Base-by-base conservation (phyloP, 2,797 vertebrate genomes). In the Semotilus atromaculatus region DNA sequence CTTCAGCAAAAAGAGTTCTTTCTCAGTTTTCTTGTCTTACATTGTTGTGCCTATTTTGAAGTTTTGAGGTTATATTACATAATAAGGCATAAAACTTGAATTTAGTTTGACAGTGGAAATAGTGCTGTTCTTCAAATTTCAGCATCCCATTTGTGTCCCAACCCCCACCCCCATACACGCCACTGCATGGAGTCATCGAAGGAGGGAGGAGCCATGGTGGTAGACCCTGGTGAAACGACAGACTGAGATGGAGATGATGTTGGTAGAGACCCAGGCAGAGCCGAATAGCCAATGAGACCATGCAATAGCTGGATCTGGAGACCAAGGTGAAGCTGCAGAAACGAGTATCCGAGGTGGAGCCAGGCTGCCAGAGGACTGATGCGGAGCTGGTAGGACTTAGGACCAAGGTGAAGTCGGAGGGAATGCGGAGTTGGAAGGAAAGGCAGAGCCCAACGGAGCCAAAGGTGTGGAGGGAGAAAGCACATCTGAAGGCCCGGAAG, bases 31-130 rank as follows among this genome's bases (percentile, higher is more conserved):
- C 90, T 90, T 70, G 7, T 70, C 89, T 87, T 89, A 80, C 36
- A 84, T 75, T 86, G 85, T 82, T 88, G 88, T 90, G 88, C 90
- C 89, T 86, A 84, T 91, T 90, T 73, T 84, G 88, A 88, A 90
- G 67, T 71, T 78, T 78, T 78, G 66, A 73, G 73, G 72, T 89
- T 84, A 88, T 90, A 29, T 84, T 94, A 90, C 85, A 91, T 91
- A 92, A 92, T 88, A 87, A 89, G 84, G 64, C 34, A 84, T 90
- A 91, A 34, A 10, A 45, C 8, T 34, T 68, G 26, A 31, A 71
- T 71, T 10, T 45, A 71, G 38, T 60, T 5, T 70, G 19, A 29
- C 38, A 55, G 14, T 48, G 45, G 45, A 48, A 48, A 29, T 55
- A 40, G 34, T 34, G 29, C 36, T 29, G 5, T 31, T 19, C 45